Evolutionary conservation across 1,140 invertebrate species (phyloP), one percentile per base, ranked within the genome.

Genomic region (Trachelipus rathkii): DNA sequence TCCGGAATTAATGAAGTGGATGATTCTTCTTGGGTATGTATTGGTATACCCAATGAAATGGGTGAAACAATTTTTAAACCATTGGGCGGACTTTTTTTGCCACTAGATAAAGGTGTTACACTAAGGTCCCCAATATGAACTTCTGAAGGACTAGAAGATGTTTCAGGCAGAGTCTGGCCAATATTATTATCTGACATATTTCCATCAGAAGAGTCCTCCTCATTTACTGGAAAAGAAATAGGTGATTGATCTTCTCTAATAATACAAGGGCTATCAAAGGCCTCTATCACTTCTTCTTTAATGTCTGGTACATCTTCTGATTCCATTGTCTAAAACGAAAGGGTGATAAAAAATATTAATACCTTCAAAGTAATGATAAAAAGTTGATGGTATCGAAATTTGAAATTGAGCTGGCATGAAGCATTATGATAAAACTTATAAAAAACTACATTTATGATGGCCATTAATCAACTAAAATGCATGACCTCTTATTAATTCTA

Each of bases 191-290:
- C 50, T 4, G 50, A 60, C 11, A 60, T 13, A 13, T 60, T 13
- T 15, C 50, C 50, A 60, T 60, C 50, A 15, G 50, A 60, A 15
- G 50, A 60, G 11, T 60, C 3, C 19, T 60, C 50, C 8, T 60
- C 50, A 60, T 60, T 60, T 8, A 8, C 11, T 15, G 50, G 50
- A 60, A 60, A 60, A 4, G 50, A 60, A 60, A 60, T 60, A 3
- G 50, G 50, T 60, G 50, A 60, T 15, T 60, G 11, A 60, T 60
- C 50, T 60, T 60, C 50, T 19, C 50, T 60, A 60, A 60, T 60
- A 60, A 60, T 60, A 60, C 50, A 60, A 60, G 50, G 50, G 50
- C 50, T 60, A 19, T 60, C 50, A 8, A 60, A 60, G 50, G 50
- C 50, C 19, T 60, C 50, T 13, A 60, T 60, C 19, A 60, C 50